phyloP scores from a whole-genome alignment of 1,140 invertebrate genomes.

The Melanaphis sacchari region DNA sequence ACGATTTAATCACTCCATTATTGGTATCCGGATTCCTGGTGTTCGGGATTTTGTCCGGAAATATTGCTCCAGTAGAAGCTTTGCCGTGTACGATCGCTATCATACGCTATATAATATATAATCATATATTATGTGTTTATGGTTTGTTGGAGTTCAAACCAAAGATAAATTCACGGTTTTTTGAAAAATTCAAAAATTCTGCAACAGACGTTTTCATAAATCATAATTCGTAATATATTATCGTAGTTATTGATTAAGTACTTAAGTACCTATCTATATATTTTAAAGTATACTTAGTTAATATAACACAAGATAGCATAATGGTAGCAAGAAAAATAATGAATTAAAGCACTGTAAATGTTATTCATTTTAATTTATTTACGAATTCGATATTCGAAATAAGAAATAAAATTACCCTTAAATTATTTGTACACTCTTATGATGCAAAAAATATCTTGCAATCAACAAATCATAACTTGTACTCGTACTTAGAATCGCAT shows the following conservation, averaged over 20 bases:
- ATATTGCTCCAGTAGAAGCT: background rate
- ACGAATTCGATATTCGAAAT: background rate
- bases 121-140: background rate
- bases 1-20: slow-evolving; percentile 38
- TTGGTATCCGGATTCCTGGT: background rate
- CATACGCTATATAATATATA: too few species aligned
- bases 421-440: background rate
- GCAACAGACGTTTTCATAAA: too few species aligned
- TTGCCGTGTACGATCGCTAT: background rate
- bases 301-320: background rate
- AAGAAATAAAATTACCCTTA: background rate
- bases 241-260: background rate
- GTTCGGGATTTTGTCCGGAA: background rate
- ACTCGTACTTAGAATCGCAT: background rate
- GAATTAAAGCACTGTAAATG: too few species aligned
- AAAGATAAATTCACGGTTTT: background rate
- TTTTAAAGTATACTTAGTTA: background rate
- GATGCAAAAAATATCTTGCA: background rate
- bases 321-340: too few species aligned
- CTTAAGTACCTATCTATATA: background rate
- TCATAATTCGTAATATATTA: background rate
- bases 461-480: background rate
- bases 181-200: background rate
- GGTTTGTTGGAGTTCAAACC: background rate
- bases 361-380: too few species aligned